A percentile compares a stretch with the other conserved stretches of the same genome.
These are phyloP conservation scores for Lytechinus pictus DNA, from an alignment of 35 echinoderm and acorn worm species.

Conservation along the genomic window DNA sequence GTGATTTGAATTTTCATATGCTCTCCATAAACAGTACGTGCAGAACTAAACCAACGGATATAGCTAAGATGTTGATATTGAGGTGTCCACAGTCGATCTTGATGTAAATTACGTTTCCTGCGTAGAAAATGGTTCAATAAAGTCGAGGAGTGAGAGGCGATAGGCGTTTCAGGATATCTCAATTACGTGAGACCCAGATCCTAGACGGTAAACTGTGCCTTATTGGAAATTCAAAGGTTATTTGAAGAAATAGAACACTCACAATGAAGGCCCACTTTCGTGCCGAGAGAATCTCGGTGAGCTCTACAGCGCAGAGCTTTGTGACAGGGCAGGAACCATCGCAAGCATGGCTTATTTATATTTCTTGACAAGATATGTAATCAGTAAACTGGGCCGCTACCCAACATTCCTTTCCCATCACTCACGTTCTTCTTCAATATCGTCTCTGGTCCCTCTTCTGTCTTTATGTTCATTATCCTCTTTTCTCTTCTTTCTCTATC, in stretches of 20 bases:
- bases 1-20: too few species aligned
- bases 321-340: not conserved
- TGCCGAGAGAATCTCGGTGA: not conserved
- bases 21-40: too few species aligned
- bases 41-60: too few species aligned
- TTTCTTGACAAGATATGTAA: conserved; percentile 19
- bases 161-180: not conserved
- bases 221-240: not conserved
- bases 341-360: not conserved
- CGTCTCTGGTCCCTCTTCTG: not conserved
- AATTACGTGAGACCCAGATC: not conserved
- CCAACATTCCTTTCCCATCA: not conserved
- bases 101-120: not conserved
- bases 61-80: too few species aligned
- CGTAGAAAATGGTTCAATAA: not conserved
- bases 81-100: not conserved
- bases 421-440: not conserved
- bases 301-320: not conserved
- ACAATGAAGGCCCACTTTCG: not conserved
- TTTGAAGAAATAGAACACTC: not conserved
- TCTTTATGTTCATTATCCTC: too few species aligned
- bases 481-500: too few species aligned
- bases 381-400: not conserved
- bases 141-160: not conserved
- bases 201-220: not conserved